Evolutionary conservation across 2,888 invertebrate species (phyloP).

Genomic region (Drosophila trichaetosa): DNA sequence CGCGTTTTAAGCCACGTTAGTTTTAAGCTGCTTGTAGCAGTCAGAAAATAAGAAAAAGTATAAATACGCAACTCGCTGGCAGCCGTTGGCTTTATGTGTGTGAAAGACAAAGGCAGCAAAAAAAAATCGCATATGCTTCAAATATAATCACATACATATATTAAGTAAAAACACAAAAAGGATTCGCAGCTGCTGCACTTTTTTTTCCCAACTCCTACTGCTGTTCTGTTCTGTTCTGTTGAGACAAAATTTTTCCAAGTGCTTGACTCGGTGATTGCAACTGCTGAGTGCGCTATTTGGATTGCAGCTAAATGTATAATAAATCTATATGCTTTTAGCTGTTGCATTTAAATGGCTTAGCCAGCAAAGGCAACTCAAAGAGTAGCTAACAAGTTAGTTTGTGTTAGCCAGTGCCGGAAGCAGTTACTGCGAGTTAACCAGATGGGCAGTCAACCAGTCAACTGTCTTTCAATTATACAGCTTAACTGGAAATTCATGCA

Average conservation of each 20-base stretch:
- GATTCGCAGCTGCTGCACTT: slow-evolving; percentile 25
- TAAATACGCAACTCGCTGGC: slow-evolving; percentile 39
- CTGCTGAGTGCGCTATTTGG: slow-evolving; percentile 39
- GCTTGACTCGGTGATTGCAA: slow-evolving; percentile 20
- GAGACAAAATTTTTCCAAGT: slow-evolving; percentile 27
- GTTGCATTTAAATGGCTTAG: background rate
- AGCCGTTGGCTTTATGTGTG: slow-evolving; percentile 8
- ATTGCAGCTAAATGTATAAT: background rate
- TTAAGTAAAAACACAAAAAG: slow-evolving; percentile 40
- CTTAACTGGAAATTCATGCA: slow-evolving; percentile 57
- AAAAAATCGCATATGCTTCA: slow-evolving; percentile 42
- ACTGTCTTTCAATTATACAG: slow-evolving; percentile 75
- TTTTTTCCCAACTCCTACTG: background rate
- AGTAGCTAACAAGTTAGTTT: slow-evolving; percentile 14
- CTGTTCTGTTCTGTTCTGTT: background rate
- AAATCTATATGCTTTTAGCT: slow-evolving; percentile 7
- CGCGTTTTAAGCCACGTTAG: slow-evolving; percentile 59
- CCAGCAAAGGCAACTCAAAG: slow-evolving; percentile 4
- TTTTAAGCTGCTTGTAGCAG: slow-evolving; percentile 36
- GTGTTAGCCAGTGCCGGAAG: slow-evolving; percentile 14
- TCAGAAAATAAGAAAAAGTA: slow-evolving; percentile 26
- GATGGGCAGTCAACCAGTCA: slow-evolving; percentile 38
- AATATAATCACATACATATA: slow-evolving; percentile 59
- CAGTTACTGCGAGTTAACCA: slow-evolving; percentile 15
- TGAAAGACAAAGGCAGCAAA: slow-evolving; percentile 49